Evolutionary conservation across 2,888 invertebrate species (phyloP).

Genomic region (Drosophila pseudotakahashii): DNA sequence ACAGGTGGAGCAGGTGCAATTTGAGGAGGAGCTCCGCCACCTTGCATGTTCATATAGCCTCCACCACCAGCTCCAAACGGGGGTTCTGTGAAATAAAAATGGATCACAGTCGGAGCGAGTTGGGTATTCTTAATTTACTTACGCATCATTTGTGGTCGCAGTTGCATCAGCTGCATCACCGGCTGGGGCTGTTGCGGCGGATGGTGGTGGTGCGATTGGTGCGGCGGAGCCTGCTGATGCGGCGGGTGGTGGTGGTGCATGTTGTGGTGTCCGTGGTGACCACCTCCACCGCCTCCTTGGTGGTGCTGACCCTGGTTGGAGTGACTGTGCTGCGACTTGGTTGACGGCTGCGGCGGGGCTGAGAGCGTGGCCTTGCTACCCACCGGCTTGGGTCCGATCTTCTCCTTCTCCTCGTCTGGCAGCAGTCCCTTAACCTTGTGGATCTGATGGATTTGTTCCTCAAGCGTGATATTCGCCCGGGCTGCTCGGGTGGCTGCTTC

Average conservation of each 20-base stretch:
- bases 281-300: constrained; percentile 50
- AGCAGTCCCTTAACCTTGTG: constrained; percentile 96
- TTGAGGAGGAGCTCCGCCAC: constrained; percentile 74
- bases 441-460: constrained; percentile 98
- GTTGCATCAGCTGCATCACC: constrained; percentile 84
- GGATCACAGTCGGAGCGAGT: background rate
- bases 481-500: constrained; percentile 98
- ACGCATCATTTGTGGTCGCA: constrained; percentile 85
- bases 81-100: constrained; percentile 79
- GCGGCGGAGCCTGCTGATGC: constrained; percentile 48
- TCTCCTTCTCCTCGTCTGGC: constrained; percentile 98
- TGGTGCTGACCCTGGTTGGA: constrained; percentile 60
- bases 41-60: constrained; percentile 84
- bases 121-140: constrained; percentile 38
- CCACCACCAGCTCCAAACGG: constrained; percentile 82
- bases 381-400: constrained; percentile 96
- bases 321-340: constrained; percentile 57
- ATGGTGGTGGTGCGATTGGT: constrained; percentile 52
- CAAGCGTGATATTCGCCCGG: constrained; percentile 96
- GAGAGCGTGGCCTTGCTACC: constrained; percentile 80
- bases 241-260: constrained; percentile 60
- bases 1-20: constrained; percentile 85
- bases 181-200: constrained; percentile 47
- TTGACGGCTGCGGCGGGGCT: constrained; percentile 81
- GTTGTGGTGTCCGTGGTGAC: constrained; percentile 72